These are phyloP conservation scores for Bubo scandiacus DNA, from an alignment of 2,113 vertebrate genomes.

Conservation along the genomic window DNA sequence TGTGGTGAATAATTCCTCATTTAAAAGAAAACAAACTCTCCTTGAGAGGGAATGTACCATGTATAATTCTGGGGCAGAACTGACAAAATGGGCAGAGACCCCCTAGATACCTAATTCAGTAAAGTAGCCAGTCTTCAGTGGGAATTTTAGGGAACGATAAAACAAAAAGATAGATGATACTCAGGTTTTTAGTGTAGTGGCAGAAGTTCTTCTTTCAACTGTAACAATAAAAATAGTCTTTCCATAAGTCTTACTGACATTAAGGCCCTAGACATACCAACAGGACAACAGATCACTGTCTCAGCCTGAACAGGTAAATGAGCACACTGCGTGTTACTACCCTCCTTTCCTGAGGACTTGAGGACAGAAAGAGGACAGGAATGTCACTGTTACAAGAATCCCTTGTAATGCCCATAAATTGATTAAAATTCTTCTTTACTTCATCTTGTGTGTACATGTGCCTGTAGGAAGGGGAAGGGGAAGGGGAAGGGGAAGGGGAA, in stretches of 20 bases:
- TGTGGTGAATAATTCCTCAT: not conserved
- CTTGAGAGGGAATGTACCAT: not conserved
- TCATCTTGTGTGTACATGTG: not conserved
- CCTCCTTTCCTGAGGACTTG: not conserved
- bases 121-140: not conserved
- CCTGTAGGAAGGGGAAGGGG: not conserved
- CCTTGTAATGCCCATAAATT: not conserved
- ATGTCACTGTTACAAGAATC: not conserved
- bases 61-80: not conserved
- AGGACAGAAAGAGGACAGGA: not conserved
- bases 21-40: not conserved
- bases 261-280: not conserved
- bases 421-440: not conserved
- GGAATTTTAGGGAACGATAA: not conserved
- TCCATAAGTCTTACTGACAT: not conserved
- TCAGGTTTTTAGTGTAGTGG: not conserved
- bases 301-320: not conserved
- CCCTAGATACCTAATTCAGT: not conserved
- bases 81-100: not conserved
- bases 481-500: not conserved
- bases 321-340: not conserved
- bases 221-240: not conserved
- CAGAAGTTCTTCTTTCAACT: not conserved
- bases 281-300: not conserved
- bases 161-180: not conserved